Percentiles rank a stretch among this genome's conserved stretches.
Evolutionary conservation across 2,113 vertebrate genomes (phyloP).

Genomic region (Semnornis frantzii): DNA sequence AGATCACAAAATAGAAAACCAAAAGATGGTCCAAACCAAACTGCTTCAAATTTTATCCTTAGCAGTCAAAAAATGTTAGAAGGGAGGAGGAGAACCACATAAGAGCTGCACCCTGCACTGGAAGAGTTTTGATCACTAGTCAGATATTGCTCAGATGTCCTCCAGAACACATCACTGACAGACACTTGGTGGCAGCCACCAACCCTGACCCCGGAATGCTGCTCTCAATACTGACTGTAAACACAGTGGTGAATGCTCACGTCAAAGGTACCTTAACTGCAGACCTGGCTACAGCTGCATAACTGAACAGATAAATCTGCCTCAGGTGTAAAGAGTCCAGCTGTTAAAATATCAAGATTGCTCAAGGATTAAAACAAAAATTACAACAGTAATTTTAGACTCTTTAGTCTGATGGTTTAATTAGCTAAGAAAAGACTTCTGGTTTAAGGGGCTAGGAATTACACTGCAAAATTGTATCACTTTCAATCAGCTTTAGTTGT

Average conservation of each 20-base stretch:
- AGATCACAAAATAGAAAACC: neutral
- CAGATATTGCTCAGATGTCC: neutral
- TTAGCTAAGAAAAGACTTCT: neutral
- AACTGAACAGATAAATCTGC: neutral
- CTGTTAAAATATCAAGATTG: neutral
- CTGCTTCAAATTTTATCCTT: neutral
- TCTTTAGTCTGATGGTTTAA: neutral
- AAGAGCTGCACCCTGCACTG: neutral
- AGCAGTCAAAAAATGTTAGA: neutral
- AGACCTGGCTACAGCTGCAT: rapidly evolving
- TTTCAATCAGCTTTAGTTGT: neutral
- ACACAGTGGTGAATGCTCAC: rapidly evolving
- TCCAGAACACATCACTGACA: rapidly evolving
- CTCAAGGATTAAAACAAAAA: neutral
- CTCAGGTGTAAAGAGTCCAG: neutral
- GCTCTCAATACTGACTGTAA: rapidly evolving
- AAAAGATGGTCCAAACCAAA: neutral
- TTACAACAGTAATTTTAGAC: neutral
- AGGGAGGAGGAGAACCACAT: neutral
- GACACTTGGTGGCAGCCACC: neutral
- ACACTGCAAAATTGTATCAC: neutral
- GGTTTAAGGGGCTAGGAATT: neutral
- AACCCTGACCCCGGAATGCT: rapidly evolving
- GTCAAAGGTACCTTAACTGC: rapidly evolving
- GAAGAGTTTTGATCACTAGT: neutral